Evolutionary conservation across 2,797 vertebrate species (phyloP), one percentile per base, ranked within the genome.

Genomic region (Rhynchotus rufescens): DNA sequence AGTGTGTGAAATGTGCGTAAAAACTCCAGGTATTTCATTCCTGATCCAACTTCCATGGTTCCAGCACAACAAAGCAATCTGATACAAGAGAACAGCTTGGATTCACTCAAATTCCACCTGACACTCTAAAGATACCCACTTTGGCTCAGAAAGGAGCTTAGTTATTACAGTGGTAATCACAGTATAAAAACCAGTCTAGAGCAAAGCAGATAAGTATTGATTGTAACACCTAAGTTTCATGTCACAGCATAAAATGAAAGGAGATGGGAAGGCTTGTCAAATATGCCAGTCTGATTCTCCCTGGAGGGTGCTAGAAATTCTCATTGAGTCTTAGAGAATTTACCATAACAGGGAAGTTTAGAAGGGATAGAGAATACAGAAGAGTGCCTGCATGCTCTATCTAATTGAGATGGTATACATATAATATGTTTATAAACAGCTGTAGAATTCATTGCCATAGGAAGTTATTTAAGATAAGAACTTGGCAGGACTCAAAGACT

Each of bases 161-260:
- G 30, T 85, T 90, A 66, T 81, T 94, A 79, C 57, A 74, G 80
- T 44, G 61, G 82, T 86, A 92, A 92, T 91, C 86, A 76, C 60
- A 61, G 52, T 54, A 68, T 74, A 84, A 89, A 75, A 71, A 57
- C 49, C 74, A 81, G 82, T 89, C 80, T 87, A 92, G 60, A 93
- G 81, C 66, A 93, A 94, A 96, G 56, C 79, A 96, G 88, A 36
- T 92, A 88, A 84, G 88, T 95, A 94, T 86, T 94, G 94, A 94
- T 95, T 92, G 74, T 56, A 94, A 86, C 90, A 84, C 82, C 93
- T 82, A 89, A 89, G 74, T 84, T 89, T 79, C 96, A 89, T 94
- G 90, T 91, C 89, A 94, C 71, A 89, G 89, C 52, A 65, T 80
- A 88, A 89, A 94, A 90, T 83, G 57, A 94, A 86, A 87, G 71